Conservation (phyloP, 2,797 vertebrate species). For the Linurgus olivaceus region DNA sequence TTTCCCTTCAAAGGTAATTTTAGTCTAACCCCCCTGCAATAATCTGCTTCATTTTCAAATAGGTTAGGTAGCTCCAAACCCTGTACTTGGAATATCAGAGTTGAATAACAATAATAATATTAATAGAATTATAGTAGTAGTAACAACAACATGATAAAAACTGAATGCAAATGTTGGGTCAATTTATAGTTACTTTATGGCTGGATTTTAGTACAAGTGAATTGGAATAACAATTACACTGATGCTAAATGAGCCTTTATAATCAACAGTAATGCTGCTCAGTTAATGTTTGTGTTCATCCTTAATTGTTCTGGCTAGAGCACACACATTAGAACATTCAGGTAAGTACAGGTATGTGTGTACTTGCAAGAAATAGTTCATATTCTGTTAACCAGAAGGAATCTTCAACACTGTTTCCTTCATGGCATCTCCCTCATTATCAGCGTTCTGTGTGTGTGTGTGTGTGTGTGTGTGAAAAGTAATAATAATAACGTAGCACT, state of each 20-base stretch:
- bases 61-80: background rate
- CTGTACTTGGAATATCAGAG: background rate
- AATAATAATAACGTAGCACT: background rate
- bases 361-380: background rate
- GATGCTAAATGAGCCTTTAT: background rate
- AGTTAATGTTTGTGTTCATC: background rate
- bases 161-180: background rate
- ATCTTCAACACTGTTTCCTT: background rate
- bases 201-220: background rate
- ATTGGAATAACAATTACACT: background rate
- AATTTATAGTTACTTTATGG: background rate
- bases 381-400: background rate
- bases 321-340: background rate
- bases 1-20: background rate
- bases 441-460: rapidly evolving
- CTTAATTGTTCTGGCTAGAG: background rate
- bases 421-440: background rate
- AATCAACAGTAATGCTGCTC: background rate
- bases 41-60: background rate
- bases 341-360: background rate
- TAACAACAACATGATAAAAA: background rate
- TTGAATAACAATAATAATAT: background rate
- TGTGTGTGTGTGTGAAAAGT: background rate
- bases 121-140: background rate
- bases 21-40: rapidly evolving